Evolutionary conservation across 2,113 vertebrate genomes (phyloP).

Genomic region (Larimichthys crocea): DNA sequence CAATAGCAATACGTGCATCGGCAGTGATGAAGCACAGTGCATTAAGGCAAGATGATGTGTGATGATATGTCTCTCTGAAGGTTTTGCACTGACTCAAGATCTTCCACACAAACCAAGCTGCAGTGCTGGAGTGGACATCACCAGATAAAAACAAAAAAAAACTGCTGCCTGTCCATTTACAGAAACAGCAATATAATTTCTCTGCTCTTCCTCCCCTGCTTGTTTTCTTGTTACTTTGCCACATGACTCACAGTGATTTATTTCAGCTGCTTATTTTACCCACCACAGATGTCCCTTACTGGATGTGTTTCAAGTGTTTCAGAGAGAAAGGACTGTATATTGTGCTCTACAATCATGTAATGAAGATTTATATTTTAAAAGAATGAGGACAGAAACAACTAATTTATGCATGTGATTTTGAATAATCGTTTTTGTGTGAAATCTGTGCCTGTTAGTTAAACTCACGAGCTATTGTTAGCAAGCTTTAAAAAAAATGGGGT

Average conservation of each 20-base stretch:
- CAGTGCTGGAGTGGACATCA: not conserved
- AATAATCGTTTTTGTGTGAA: not conserved
- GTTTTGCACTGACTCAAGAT: not conserved
- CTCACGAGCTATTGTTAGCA: not conserved
- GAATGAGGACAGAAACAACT: not conserved
- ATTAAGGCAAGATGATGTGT: not conserved
- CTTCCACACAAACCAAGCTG: not conserved
- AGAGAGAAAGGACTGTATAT: not conserved
- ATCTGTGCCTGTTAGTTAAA: not conserved
- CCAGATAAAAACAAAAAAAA: not conserved
- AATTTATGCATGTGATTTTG: not conserved
- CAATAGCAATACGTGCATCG: not conserved
- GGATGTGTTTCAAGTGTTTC: constrained; percentile 31
- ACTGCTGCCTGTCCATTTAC: not conserved
- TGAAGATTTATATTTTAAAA: not conserved
- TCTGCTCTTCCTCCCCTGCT: not conserved
- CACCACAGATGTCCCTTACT: constrained; percentile 29
- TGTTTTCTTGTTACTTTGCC: constrained; percentile 32
- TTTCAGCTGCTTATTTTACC: constrained; percentile 35
- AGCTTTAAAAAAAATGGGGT: not conserved
- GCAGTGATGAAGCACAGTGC: not conserved
- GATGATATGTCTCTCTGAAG: not conserved
- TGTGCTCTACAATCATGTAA: not conserved
- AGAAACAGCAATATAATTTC: not conserved
- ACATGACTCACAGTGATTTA: constrained; percentile 31